A percentile compares a stretch with the other conserved stretches of the same genome.
Conservation (phyloP, 2,797 vertebrate species). For the Thamnophis elegans region DNA sequence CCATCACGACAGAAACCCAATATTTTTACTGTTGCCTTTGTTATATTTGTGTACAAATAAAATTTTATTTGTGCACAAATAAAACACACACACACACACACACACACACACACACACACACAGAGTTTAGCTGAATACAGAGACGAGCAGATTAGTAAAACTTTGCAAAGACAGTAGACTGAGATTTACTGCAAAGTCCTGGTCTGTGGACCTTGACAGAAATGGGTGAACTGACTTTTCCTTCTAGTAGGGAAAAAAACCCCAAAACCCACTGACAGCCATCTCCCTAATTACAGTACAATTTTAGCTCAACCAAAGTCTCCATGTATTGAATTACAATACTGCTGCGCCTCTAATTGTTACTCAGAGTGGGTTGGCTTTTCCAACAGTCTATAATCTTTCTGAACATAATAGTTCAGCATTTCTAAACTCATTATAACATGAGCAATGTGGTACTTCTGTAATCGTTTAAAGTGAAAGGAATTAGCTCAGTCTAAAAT, state of each 20-base stretch:
- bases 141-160: not conserved
- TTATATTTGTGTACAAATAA: too few relatives aligned
- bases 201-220: not conserved
- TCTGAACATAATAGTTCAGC: slow-evolving; percentile 24
- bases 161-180: not conserved
- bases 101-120: too few relatives aligned
- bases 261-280: not conserved
- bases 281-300: not conserved
- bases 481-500: not conserved
- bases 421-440: slow-evolving; percentile 14
- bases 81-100: too few relatives aligned
- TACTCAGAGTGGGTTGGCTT: slow-evolving; percentile 39
- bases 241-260: slow-evolving; percentile 29
- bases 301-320: not conserved
- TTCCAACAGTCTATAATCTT: slow-evolving; percentile 12
- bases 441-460: slow-evolving; percentile 6
- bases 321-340: slow-evolving; percentile 25
- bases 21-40: too few relatives aligned
- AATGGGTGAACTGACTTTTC: not conserved
- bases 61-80: too few relatives aligned
- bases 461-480: not conserved
- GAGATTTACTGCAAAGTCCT: not conserved
- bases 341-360: slow-evolving; percentile 34
- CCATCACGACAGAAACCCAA: too few relatives aligned
- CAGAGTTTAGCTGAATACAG: not conserved